A percentile compares a stretch with the other conserved stretches of the same genome.
These are phyloP conservation scores for Flabesymbios commensalis DNA, from an alignment of 2,888 invertebrate species.

Conservation along the genomic window DNA sequence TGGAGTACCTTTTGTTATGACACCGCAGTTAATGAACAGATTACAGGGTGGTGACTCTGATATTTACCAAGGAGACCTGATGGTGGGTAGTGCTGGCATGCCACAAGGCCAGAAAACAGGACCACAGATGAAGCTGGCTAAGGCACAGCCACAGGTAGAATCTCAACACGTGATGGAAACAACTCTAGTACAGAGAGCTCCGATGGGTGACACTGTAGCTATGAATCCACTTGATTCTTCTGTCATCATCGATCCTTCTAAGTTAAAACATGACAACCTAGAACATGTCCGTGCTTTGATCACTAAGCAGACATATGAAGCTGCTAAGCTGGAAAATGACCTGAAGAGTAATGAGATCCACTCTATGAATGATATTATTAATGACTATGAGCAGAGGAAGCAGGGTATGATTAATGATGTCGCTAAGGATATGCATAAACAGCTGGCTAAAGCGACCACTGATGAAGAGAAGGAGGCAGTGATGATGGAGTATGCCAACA, in stretches of 20 bases:
- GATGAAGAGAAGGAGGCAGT: constrained; percentile 50
- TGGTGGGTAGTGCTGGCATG: background rate
- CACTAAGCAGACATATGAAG: constrained; percentile 56
- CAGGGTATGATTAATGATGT: constrained; percentile 41
- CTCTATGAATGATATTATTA: constrained; percentile 43
- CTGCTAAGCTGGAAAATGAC: constrained; percentile 52
- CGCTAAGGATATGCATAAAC: constrained; percentile 40
- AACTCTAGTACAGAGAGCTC: background rate
- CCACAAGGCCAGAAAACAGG: background rate
- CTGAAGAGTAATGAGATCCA: constrained; percentile 48
- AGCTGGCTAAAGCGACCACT: constrained; percentile 41
- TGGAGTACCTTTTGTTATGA: constrained; percentile 52
- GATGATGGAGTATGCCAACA: constrained; percentile 48
- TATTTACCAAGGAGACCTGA: background rate
- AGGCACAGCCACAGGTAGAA: too few species aligned
- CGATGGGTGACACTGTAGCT: background rate
- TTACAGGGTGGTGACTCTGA: constrained; percentile 35
- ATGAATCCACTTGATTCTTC: background rate
- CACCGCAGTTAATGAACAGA: constrained; percentile 46
- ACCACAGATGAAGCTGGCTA: background rate
- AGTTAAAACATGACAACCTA: constrained; percentile 26
- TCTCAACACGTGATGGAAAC: too few species aligned
- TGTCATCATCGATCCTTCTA: constrained; percentile 7
- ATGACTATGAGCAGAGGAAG: constrained; percentile 50
- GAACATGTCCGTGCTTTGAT: constrained; percentile 46